Evolutionary conservation across 1,140 invertebrate species (phyloP), one percentile per base, ranked within the genome.

Genomic region (Andrena cerasifolii): DNA sequence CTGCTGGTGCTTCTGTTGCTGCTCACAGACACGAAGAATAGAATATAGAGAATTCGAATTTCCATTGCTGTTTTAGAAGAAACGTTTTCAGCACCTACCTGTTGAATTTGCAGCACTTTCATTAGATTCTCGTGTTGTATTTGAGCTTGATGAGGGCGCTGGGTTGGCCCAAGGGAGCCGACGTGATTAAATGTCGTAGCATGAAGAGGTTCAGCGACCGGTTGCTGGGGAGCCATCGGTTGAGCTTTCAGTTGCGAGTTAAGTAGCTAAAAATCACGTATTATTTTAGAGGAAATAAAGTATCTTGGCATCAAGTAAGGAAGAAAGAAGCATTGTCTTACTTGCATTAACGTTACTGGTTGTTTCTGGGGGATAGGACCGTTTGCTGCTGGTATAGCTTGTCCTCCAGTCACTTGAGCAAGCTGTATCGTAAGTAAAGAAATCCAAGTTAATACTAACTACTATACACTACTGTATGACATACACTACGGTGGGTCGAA

Each of bases 371-470:
- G 77, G 70, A 91, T 90, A 31, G 93, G 93, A 68, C 94, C 94
- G 79, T 95, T 94, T 14, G 93, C 92, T 54, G 94, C 93, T 72
- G 94, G 91, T 51, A 95, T 93, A 77, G 94, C 95, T 88, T 95
- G 94, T 62, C 95, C 94, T 83, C 94, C 94, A 77, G 93, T 94
- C 47, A 95, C 94, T 93, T 95, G 95, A 88, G 94, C 95, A 90
- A 96, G 90, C 94, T 95, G 82, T 8, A 87, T 56, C 28, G 82
- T 77, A 80, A n/a, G 75, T 26, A 76, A 58, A 59, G 10, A 75
- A 80, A n/a, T 49, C 76, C 26, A 18, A 1, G 62, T 40, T 1
- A 16, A 21, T 24, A 45, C 31, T 21, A 5, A 31, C 28, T 47
- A 40, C 12, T n/a, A n/a, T n/a, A n/a, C n/a, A n/a, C n/a, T n/a